phyloP scores from a whole-genome alignment of 2,888 invertebrate species.

The Prosapia bicincta region DNA sequence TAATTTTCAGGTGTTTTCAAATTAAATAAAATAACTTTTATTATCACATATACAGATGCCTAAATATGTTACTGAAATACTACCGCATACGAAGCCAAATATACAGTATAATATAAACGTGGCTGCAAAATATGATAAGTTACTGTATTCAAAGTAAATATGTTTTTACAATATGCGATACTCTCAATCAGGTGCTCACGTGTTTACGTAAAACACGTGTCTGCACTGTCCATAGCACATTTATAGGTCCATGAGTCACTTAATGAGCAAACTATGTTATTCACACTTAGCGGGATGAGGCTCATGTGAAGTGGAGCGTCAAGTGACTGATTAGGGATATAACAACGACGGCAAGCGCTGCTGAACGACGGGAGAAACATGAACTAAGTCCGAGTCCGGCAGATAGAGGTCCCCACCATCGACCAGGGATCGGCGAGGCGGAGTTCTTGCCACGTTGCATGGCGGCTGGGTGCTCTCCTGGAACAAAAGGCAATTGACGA shows the following conservation, averaged over 20 bases:
- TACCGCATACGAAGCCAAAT: not conserved
- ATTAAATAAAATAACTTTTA: too few species aligned
- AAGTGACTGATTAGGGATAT: slow-evolving; percentile 47
- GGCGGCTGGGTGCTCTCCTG: slow-evolving; percentile 49
- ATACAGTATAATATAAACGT: not conserved
- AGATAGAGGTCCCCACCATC: slow-evolving; percentile 50
- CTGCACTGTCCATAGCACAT: not conserved
- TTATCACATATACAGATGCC: not conserved
- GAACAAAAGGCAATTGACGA: slow-evolving; percentile 12
- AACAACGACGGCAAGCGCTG: slow-evolving; percentile 46
- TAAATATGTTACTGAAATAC: not conserved
- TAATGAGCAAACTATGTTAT: not conserved
- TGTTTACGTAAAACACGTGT: not conserved
- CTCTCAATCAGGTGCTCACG: not conserved
- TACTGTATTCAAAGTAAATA: not conserved
- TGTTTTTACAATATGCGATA: not conserved
- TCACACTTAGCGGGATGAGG: not conserved
- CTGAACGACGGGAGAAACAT: slow-evolving; percentile 48
- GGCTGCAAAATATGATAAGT: not conserved
- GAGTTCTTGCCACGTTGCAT: slow-evolving; percentile 57
- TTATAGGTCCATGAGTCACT: not conserved
- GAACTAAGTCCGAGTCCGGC: slow-evolving; percentile 50
- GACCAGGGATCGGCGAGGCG: slow-evolving; percentile 50
- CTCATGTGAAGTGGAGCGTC: slow-evolving; percentile 40
- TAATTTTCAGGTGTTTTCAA: too few species aligned